A percentile compares a stretch with the other conserved stretches of the same genome.
phyloP scores from a whole-genome alignment of 23 tunicate genomes.

The Halocynthia roretzi region DNA sequence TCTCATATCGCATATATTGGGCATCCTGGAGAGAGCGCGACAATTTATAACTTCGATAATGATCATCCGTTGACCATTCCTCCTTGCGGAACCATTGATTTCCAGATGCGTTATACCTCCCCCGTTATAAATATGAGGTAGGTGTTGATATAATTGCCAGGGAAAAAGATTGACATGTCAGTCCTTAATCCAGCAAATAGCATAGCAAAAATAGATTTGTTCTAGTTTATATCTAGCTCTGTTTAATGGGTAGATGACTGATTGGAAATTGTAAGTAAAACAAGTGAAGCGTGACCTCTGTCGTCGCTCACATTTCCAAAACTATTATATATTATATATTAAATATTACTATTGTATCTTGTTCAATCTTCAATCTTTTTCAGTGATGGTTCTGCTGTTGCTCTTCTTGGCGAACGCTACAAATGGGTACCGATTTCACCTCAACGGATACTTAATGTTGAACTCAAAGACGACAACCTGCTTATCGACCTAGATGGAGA shows the following conservation, averaged over 20 bases:
- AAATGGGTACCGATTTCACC: conserved; percentile 84
- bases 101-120: conserved; percentile 73
- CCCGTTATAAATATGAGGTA: conserved; percentile 49
- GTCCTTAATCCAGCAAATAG: no score
- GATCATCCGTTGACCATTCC: conserved; percentile 20
- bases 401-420: conserved; percentile 57
- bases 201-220: no score
- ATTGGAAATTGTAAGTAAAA: no score
- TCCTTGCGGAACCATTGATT: conserved; percentile 52
- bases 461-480: conserved; percentile 50
- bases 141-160: not conserved
- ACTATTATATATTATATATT: no score
- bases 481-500: conserved; percentile 49
- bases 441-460: conserved; percentile 38
- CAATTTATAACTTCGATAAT: conserved; percentile 20
- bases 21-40: conserved; percentile 51
- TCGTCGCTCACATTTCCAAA: no score
- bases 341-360: no score
- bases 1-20: conserved; percentile 47
- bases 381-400: conserved; percentile 28
- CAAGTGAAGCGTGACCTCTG: no score
- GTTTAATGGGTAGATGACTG: no score
- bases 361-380: not conserved
- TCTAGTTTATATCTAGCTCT: no score
- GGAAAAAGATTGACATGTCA: no score